Conservation (phyloP, 1,140 invertebrate species). For the Drosophila lacteicornis region DNA sequence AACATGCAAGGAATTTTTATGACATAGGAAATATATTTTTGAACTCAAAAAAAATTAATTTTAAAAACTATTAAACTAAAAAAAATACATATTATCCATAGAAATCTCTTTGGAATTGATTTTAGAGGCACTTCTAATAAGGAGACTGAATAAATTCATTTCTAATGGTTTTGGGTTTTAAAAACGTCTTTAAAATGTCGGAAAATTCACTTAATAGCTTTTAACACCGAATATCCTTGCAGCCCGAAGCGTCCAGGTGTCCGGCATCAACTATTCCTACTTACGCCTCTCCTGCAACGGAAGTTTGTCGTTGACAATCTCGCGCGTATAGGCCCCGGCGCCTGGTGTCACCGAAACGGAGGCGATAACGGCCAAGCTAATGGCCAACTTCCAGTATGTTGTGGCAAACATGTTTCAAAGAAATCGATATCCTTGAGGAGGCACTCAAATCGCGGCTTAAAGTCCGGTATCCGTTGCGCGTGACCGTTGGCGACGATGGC, state of each 20-base stretch:
- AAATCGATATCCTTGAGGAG: constrained; percentile 32
- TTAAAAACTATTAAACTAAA: not conserved
- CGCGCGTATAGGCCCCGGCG: constrained; percentile 63
- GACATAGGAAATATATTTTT: no score
- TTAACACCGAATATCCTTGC: not conserved
- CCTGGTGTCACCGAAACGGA: constrained; percentile 30
- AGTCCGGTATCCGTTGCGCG: constrained; percentile 33
- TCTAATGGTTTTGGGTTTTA: not conserved
- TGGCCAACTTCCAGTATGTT: constrained; percentile 54
- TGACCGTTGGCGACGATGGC: constrained; percentile 61
- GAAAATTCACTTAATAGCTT: not conserved
- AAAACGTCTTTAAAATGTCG: not conserved
- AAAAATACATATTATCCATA: not conserved
- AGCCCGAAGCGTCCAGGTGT: no score
- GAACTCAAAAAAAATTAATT: not conserved
- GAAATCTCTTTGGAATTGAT: not conserved
- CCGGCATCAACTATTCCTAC: constrained; percentile 10
- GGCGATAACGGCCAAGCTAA: constrained; percentile 32
- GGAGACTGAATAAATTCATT: not conserved
- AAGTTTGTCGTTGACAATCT: constrained; percentile 80
- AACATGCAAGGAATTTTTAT: no score
- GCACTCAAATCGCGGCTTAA: constrained; percentile 2
- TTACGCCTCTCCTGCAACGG: constrained; percentile 81
- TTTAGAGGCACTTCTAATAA: not conserved
- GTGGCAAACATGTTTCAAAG: constrained; percentile 51